A percentile compares a stretch with the other conserved stretches of the same genome.
phyloP scores from a whole-genome alignment of 2,888 invertebrate genomes.

The Quadroppia sp. region DNA sequence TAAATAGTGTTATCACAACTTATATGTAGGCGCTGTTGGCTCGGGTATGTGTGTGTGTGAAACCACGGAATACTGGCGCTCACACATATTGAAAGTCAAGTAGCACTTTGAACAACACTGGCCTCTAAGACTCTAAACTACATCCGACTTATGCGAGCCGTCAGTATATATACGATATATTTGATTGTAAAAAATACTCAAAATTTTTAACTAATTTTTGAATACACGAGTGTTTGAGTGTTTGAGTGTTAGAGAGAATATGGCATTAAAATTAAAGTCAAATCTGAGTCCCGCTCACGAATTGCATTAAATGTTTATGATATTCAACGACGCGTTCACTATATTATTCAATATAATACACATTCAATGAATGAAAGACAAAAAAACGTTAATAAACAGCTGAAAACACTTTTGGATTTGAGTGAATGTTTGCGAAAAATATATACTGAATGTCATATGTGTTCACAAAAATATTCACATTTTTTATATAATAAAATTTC shows the following conservation, averaged over 20 bases:
- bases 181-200: neutral
- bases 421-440: too few relatives aligned
- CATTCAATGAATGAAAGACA: neutral
- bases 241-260: neutral
- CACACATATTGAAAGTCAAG: neutral
- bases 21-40: neutral
- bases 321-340: slow-evolving; percentile 26
- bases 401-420: too few relatives aligned
- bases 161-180: neutral
- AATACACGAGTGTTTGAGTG: neutral
- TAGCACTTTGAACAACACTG: neutral
- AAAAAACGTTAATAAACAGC: too few relatives aligned
- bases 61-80: neutral
- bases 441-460: too few relatives aligned
- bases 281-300: slow-evolving; percentile 26
- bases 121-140: neutral
- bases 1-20: slow-evolving; percentile 2
- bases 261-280: too few relatives aligned
- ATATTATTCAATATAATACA: neutral
- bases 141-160: slow-evolving; percentile 8
- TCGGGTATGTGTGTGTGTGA: neutral
- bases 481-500: too few relatives aligned
- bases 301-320: neutral
- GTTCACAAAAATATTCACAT: too few relatives aligned
- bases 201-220: too few relatives aligned